Percentiles rank a stretch among this genome's conserved stretches.
phyloP scores from a whole-genome alignment of 2,797 vertebrate genomes.

The Zenarchopterus dispar region DNA sequence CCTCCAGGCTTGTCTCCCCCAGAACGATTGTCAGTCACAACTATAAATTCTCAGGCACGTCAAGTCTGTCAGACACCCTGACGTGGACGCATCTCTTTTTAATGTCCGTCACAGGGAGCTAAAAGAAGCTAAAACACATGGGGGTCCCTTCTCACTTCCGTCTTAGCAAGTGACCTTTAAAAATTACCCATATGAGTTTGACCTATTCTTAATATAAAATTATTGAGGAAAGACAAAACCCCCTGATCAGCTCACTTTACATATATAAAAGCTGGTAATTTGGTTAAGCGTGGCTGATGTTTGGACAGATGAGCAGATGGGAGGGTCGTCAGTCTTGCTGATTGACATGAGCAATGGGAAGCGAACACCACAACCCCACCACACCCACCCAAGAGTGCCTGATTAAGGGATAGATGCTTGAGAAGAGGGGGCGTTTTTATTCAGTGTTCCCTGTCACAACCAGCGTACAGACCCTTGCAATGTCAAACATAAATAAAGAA shows the following conservation, averaged over 20 bases:
- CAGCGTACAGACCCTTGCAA: constrained; percentile 16
- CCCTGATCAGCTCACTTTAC: constrained; percentile 31
- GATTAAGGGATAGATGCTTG: constrained; percentile 59
- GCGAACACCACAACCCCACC: constrained; percentile 25
- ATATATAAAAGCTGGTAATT: constrained; percentile 25
- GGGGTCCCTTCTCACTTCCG: no score
- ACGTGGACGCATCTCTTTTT: no score
- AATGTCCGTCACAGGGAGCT: no score
- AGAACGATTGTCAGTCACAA: no score
- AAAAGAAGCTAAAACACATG: no score
- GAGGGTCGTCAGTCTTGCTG: constrained; percentile 46
- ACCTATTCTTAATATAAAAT: not conserved
- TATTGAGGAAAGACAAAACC: constrained; percentile 16
- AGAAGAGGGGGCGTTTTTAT: constrained; percentile 57
- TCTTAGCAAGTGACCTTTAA: no score
- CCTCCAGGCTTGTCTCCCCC: no score
- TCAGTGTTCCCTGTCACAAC: constrained; percentile 50
- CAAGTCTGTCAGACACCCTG: no score
- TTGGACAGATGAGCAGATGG: constrained; percentile 53
- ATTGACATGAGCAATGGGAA: constrained; percentile 62
- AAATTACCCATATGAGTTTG: not conserved
- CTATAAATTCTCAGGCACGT: no score
- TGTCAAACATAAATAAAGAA: constrained; percentile 19
- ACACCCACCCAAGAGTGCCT: constrained; percentile 32
- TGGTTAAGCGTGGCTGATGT: constrained; percentile 24